Evolutionary conservation across 2,888 invertebrate species (phyloP).

Genomic region (Diarsia mendica): DNA sequence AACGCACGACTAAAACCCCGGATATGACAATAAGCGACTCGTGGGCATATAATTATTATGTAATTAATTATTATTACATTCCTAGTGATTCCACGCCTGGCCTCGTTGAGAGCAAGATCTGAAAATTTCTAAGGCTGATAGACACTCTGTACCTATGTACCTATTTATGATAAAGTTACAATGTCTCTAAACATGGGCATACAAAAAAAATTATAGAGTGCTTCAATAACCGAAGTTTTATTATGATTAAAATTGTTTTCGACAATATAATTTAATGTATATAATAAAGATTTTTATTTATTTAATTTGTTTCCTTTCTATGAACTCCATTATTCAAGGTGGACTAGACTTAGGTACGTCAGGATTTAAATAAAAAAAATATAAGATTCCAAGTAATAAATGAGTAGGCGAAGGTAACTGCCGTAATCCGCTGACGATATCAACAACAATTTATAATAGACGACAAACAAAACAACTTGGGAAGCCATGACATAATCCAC

Average conservation of each 20-base stretch:
- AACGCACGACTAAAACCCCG: conserved; percentile 86
- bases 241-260: conserved; percentile 83
- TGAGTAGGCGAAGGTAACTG: conserved; percentile 45
- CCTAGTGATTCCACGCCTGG: conserved; percentile 78
- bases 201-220: conserved; percentile 80
- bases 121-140: conserved; percentile 86
- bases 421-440: conserved; percentile 33
- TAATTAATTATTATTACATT: no score
- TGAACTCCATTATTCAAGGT: conserved; percentile 19
- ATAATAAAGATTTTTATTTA: conserved; percentile 90
- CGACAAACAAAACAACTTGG: conserved; percentile 35
- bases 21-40: conserved; percentile 78
- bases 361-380: conserved; percentile 30
- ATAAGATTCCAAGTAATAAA: conserved; percentile 30
- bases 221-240: conserved; percentile 88
- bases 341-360: conserved; percentile 37
- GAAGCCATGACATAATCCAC: conserved; percentile 48
- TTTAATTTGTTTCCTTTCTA: conserved; percentile 68
- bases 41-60: conserved; percentile 77
- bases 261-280: conserved; percentile 89
- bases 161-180: conserved; percentile 78
- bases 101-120: conserved; percentile 84
- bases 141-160: conserved; percentile 81
- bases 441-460: conserved; percentile 41
- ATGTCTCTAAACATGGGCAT: conserved; percentile 74